Evolutionary conservation across 2,797 vertebrate species (phyloP), one percentile per base, ranked within the genome.

Genomic region (Poecilia picta): DNA sequence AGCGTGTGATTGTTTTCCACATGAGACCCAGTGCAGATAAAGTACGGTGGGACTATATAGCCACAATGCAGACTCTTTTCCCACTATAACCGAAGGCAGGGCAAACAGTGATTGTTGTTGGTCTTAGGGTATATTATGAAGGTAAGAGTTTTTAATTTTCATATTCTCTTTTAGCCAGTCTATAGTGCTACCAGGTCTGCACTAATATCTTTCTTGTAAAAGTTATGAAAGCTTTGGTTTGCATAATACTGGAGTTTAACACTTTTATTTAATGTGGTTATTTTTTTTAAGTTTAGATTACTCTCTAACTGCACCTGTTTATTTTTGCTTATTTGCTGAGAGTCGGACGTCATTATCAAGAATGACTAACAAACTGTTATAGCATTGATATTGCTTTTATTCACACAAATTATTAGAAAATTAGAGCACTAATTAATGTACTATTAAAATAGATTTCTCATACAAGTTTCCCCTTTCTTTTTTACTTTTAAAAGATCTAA

Each of bases 1-100:
- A 85, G 75, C 91, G 73, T 94, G 93, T 93, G 94, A 95, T 94
- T 81, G 85, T 92, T 94, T 94, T 93, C 89, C 92, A 75, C 85
- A 88, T 85, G 86, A 84, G 76, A 78, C 84, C 64, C 85, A 77
- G 77, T 90, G 85, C 89, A 75, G 87, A 89, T 77, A 81, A 74
- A 76, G 72, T 77, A 77, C 73, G 73, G 75, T 46, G 73, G 47
- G 59, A 75, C 74, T 92, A 93, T 94, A 88, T 87, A 81, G 75
- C 51, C 57, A 45, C 51, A 74, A 77, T 81, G 41, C 59, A 73
- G 46, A 36, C 47, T 86, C 73, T 75, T 74, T 46, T 77, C 70
- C 68, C 41, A 41, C 79, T 79, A 87, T 78, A 82, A 33, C 78
- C 57, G 5, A 39, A 83, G 76, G 31, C 47, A 59, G 59, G 68